Conservation (phyloP, 1,140 invertebrate genomes). For the Reticulitermes speratus region DNA sequence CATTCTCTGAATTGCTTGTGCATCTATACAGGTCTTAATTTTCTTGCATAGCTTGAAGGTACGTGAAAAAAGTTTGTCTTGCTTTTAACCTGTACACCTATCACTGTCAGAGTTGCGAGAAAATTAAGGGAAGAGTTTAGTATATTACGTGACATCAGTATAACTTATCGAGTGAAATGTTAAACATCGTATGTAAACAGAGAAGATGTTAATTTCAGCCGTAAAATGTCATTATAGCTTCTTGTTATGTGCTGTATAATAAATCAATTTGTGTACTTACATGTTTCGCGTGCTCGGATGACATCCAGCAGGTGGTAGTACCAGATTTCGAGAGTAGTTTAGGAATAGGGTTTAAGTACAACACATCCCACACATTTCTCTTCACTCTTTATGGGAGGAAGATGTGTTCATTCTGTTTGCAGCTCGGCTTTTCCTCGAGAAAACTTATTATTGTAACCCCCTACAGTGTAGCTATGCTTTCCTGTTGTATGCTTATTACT, state of each 20-base stretch:
- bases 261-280: neutral
- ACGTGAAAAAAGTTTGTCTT: neutral
- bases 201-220: neutral
- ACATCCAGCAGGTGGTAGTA: neutral
- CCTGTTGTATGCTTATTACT: neutral
- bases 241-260: neutral
- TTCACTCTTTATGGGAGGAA: neutral
- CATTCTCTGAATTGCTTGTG: too few species aligned
- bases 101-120: neutral
- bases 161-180: neutral
- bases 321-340: neutral
- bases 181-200: neutral
- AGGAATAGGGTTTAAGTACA: neutral
- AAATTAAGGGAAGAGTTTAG: neutral
- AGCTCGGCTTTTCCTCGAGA: neutral
- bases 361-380: neutral
- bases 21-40: too few species aligned
- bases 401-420: neutral
- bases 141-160: neutral
- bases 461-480: neutral
- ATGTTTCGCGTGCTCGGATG: neutral
- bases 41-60: neutral
- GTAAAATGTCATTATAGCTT: neutral
- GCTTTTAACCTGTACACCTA: neutral
- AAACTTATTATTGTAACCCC: neutral